Conservation (phyloP, 2,113 vertebrate genomes). For the Noctilio leporinus region DNA sequence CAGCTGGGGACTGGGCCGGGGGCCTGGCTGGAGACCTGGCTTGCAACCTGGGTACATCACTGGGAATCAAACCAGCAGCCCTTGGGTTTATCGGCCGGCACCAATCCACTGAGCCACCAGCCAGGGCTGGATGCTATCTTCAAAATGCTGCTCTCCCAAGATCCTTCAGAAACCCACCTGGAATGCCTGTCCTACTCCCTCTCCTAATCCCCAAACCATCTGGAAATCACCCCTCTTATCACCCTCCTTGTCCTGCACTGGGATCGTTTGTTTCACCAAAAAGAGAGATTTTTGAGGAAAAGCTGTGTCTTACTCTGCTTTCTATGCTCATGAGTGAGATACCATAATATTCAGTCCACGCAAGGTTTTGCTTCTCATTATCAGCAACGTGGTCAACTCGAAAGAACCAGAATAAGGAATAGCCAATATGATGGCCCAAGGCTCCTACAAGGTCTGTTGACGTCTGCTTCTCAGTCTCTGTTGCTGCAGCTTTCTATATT, state of each 20-base stretch:
- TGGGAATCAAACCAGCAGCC: too few species aligned
- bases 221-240: neutral
- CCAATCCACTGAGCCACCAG: too few species aligned
- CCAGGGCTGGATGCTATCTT: too few species aligned
- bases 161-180: neutral
- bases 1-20: too few species aligned
- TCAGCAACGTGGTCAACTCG: neutral
- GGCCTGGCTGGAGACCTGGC: too few species aligned
- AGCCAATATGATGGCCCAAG: neutral
- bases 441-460: accelerated
- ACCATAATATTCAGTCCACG: neutral
- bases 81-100: too few species aligned
- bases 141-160: neutral
- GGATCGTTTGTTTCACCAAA: neutral
- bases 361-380: neutral
- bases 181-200: neutral
- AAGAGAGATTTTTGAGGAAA: neutral
- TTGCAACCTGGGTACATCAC: too few species aligned
- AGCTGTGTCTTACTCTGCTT: neutral
- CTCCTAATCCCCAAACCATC: neutral
- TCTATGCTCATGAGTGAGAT: neutral
- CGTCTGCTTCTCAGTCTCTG: neutral
- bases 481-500: neutral
- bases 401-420: neutral
- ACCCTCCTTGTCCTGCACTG: accelerated